Base-by-base conservation (phyloP, 2,797 vertebrate genomes). In the Lagorchestes hirsutus region DNA sequence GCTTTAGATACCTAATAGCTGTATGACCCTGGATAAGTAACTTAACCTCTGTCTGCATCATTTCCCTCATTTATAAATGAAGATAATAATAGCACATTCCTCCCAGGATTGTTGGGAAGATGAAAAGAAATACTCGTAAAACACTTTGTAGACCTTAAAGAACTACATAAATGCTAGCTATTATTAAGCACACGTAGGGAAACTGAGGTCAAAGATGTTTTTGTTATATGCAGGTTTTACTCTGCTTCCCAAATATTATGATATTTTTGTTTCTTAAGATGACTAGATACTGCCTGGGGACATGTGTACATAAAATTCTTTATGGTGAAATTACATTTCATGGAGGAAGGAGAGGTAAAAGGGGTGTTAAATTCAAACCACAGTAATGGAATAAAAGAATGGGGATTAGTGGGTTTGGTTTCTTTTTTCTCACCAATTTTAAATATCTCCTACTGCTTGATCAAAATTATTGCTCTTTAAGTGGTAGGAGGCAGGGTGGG, bases 401-500 rank as follows among this genome's bases (percentile, higher is more conserved):
- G 2, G 46, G 52, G 31, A n/a, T 29, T 27, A 50, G 5, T 90
- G 57, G 13, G 0, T 52, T 82, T 40, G 28, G 28, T 57, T 54
- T 58, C 34, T 55, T 14, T 40, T 67, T 55, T 12, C 91, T 40
- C 46, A 24, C 50, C 87, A n/a, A 34, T 54, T 94, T 55, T 94
- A 95, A 94, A 50, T 91, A 52, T 95, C 0, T 0, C 52, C 16
- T 93, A 0, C 56, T 59, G 4, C 95, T 91, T 93, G 54, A 74
- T 74, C 93, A 16, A 55, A 58, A 22, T 50, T 97, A 54, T 50
- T 87, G 50, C n/a, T 54, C 90, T 74, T 46, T 58, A 46, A 94
- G 54, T 57, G 24, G 82, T 29, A 55, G 0, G 0, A 0, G 0
- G 16, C 2, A 92, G 55, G 0, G 0, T 0, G 0, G 12, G 5